Conservation (phyloP, 2,888 invertebrate species). For the Archaeoteleia sp. region DNA sequence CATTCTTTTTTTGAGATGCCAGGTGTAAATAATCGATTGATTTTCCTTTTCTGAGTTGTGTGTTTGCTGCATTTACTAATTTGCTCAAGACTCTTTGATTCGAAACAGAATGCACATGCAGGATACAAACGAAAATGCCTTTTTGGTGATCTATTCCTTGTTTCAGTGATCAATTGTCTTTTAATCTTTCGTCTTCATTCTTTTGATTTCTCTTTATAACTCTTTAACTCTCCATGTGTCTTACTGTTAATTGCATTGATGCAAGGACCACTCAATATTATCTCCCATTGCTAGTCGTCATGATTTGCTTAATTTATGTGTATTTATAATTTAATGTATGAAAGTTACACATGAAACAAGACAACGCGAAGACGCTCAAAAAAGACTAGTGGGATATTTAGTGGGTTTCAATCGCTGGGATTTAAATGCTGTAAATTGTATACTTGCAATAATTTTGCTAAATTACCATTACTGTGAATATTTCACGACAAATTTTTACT, state of each 20-base stretch:
- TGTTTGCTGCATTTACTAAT: conserved; percentile 42
- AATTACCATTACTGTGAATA: too few species aligned
- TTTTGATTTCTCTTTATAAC: conserved; percentile 45
- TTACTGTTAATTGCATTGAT: conserved; percentile 75
- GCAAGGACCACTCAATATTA: conserved; percentile 87
- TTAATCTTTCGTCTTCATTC: conserved; percentile 38
- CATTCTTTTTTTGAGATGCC: conserved; percentile 28
- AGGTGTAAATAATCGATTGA: conserved; percentile 35
- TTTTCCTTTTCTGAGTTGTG: conserved; percentile 29
- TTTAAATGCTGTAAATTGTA: neutral
- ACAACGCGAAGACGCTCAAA: conserved; percentile 19
- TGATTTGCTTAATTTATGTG: conserved; percentile 72
- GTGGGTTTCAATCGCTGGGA: conserved; percentile 1
- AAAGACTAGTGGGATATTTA: conserved; percentile 39
- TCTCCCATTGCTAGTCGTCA: conserved; percentile 73
- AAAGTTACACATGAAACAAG: conserved; percentile 33
- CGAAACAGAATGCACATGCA: conserved; percentile 38
- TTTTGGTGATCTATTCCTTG: conserved; percentile 46
- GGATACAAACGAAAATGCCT: conserved; percentile 31
- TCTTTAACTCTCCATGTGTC: conserved; percentile 57
- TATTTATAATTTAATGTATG: conserved; percentile 62
- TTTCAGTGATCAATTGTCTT: conserved; percentile 49
- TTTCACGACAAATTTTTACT: too few species aligned
- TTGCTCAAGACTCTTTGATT: conserved; percentile 33
- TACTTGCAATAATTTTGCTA: too few species aligned